Evolutionary conservation across 2,113 vertebrate species (phyloP), one percentile per base, ranked within the genome.

Genomic region (Pithys albifrons): DNA sequence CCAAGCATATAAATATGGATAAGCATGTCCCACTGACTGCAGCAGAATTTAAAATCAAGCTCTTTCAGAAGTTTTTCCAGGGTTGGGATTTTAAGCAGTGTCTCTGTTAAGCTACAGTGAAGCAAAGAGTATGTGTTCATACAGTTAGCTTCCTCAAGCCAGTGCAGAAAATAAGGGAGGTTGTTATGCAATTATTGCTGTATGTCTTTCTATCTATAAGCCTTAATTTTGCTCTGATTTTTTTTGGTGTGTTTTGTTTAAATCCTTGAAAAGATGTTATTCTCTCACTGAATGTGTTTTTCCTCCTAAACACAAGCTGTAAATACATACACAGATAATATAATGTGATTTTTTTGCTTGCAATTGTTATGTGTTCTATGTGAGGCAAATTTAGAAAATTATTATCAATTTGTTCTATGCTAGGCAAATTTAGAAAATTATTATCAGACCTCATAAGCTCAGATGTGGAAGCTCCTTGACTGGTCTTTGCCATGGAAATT

Each of bases 101-200:
- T 91, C 52, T 94, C 19, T 64, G 58, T 65, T 82, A 70, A 81
- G 67, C 74, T 94, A 25, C 59, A 82, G 37, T 66, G 27, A 69
- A 73, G 58, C 76, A 90, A 72, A 39, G 33, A 70, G 25, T 79
- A 54, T 22, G 19, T 59, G n/a, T 35, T 91, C 24, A 27, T 66
- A 70, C 46, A 55, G 28, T 55, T 29, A 88, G 29, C 46, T 80
- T 94, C 54, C 74, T 88, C 54, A 67, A 91, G 64, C 66, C 29
- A 84, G 24, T 80, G 69, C 59, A 77, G 55, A 94, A 64, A 80
- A 77, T 39, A 49, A 77, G 43, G 23, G 69, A 91, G 51, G 72
- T n/a, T 78, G 77, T 95, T 95, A 84, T 77, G 85, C 51, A 91
- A 80, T 96, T 96, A 85, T 65, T 80, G 75, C 64, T 57, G 28